Conservation (phyloP, 1,140 invertebrate genomes). For the Sitobion miscanthi region DNA sequence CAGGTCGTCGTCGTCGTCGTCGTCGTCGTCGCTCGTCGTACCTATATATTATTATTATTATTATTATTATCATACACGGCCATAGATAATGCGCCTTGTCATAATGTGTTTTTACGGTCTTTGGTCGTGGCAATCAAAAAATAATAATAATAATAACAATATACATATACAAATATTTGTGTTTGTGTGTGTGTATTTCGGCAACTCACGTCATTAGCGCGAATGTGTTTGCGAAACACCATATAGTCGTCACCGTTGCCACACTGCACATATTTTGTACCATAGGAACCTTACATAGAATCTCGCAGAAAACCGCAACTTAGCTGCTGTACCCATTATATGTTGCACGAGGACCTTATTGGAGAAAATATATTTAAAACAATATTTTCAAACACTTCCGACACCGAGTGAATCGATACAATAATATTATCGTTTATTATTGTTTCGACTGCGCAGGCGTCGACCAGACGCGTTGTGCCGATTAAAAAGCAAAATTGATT, state of each 20-base stretch:
- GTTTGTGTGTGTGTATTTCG: background rate
- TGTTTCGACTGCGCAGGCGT: background rate
- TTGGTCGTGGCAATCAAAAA: constrained; percentile 13
- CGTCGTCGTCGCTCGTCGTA: background rate
- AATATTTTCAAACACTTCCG: background rate
- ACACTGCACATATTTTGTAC: background rate
- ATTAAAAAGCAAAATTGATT: background rate
- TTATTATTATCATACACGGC: background rate
- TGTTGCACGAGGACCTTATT: background rate
- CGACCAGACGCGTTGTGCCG: background rate
- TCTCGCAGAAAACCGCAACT: background rate
- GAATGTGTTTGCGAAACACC: constrained; percentile 13
- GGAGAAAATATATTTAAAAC: background rate
- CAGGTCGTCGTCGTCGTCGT: background rate
- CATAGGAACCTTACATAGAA: background rate
- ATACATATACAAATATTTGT: constrained; percentile 4
- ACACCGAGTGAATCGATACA: background rate
- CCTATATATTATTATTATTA: background rate
- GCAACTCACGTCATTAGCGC: background rate
- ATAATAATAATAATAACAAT: background rate
- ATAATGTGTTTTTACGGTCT: constrained; percentile 15
- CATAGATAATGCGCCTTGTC: background rate
- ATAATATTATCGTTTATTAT: background rate
- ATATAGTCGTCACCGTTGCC: constrained; percentile 1
- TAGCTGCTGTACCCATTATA: background rate